Evolutionary conservation across 1,140 invertebrate genomes (phyloP), one percentile per base, ranked within the genome.

Genomic region (Elysia chlorotica): DNA sequence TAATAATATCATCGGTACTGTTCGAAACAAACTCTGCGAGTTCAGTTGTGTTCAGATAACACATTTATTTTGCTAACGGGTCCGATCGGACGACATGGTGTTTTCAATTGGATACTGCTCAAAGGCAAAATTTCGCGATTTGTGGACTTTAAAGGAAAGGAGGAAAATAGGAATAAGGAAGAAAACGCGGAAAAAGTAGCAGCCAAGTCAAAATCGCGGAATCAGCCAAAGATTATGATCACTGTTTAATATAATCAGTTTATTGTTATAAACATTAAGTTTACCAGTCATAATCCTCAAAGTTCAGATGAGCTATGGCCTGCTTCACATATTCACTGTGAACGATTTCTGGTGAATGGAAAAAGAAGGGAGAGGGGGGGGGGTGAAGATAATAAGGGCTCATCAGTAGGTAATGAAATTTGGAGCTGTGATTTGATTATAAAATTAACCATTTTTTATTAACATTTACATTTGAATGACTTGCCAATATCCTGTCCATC

Each of bases 301-400:
- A 23, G 31, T 84, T 79, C 30, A 80, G 65, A 66, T 84, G 83
- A 17, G 77, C 68, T 76, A 84, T 80, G 35, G 80, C 77, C 33
- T 83, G 81, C 74, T 84, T 84, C 21, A 84, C 74, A 61, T 78
- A 78, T 65, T 84, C 83, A 77, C 79, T 79, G 74, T 84, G 81
- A 33, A 78, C 72, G 0, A 84, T 56, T 66, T 83, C 83, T 84
- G 77, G 35, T 28, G n/a, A n/a, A n/a, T n/a, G n/a, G n/a, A n/a
- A n/a, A n/a, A n/a, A n/a, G n/a, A n/a, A n/a, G n/a, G n/a, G n/a
- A n/a, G n/a, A n/a, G n/a, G n/a, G n/a, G n/a, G n/a, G n/a, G n/a
- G n/a, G n/a, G n/a, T n/a, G n/a, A n/a, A n/a, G n/a, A n/a, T n/a
- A n/a, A n/a, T n/a, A n/a, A n/a, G n/a, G n/a, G n/a, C n/a, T n/a